Conservation (phyloP, 2,797 vertebrate genomes). For the Enteromius unitaeniatus region DNA sequence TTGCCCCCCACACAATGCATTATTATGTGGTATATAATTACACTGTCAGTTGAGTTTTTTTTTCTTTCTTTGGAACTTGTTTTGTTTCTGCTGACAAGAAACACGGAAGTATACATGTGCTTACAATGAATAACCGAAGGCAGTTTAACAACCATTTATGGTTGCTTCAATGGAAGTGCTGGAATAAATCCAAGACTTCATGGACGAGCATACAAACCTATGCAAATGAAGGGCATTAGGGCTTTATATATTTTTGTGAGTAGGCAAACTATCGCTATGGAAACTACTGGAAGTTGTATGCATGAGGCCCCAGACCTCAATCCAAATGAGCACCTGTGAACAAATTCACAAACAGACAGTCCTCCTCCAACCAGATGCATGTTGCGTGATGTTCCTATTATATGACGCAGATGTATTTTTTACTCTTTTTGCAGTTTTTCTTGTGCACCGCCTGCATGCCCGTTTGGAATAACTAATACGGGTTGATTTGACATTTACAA, state of each 20-base stretch:
- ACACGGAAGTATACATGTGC: background rate
- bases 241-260: slow-evolving; percentile 19
- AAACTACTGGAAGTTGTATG: slow-evolving; percentile 23
- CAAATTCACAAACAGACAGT: slow-evolving; percentile 10
- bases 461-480: background rate
- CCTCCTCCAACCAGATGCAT: background rate
- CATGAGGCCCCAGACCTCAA: slow-evolving; percentile 33
- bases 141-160: slow-evolving; percentile 18
- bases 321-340: slow-evolving; percentile 47
- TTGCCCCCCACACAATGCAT: background rate
- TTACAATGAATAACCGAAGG: slow-evolving; percentile 27
- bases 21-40: background rate
- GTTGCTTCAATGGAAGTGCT: background rate
- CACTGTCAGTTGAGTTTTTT: background rate
- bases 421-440: background rate
- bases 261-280: slow-evolving; percentile 37
- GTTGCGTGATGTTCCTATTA: background rate
- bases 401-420: background rate
- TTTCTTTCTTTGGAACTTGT: background rate
- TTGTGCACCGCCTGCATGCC: background rate
- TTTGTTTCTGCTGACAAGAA: background rate
- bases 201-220: slow-evolving; percentile 23
- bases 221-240: slow-evolving; percentile 34
- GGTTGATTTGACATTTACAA: background rate
- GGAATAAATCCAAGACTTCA: slow-evolving; percentile 15